Conservation (phyloP, 2,888 invertebrate genomes). For the Coelogynopora nodosa region DNA sequence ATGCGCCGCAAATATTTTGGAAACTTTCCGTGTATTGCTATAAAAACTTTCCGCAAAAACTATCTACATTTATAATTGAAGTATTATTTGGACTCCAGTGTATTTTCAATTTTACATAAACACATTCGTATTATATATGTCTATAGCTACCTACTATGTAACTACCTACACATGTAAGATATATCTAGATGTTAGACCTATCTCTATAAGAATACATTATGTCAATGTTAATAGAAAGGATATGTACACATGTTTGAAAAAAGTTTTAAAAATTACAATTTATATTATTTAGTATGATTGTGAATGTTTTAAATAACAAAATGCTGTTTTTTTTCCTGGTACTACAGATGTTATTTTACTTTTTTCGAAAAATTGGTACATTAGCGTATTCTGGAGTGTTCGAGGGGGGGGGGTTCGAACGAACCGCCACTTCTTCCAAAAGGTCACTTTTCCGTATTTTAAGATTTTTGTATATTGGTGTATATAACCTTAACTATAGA, state of each 20-base stretch:
- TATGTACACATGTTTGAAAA: background rate
- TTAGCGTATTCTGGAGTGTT: no score
- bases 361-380: no score
- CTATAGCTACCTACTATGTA: background rate
- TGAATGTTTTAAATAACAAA: background rate
- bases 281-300: background rate
- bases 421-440: background rate
- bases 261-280: background rate
- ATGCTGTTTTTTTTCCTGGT: background rate
- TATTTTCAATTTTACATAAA: background rate
- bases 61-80: background rate
- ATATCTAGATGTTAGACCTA: background rate
- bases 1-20: background rate
- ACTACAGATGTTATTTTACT: no score
- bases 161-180: background rate
- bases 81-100: background rate
- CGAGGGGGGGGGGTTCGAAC: background rate
- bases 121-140: background rate
- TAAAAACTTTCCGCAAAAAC: background rate
- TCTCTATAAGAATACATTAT: background rate
- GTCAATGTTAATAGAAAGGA: background rate
- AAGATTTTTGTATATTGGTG: no score
- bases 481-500: no score
- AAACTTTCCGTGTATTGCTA: background rate
- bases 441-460: background rate